A percentile compares a stretch with the other conserved stretches of the same genome.
phyloP scores from a whole-genome alignment of 2,113 vertebrate species.

The Podilymbus podiceps region DNA sequence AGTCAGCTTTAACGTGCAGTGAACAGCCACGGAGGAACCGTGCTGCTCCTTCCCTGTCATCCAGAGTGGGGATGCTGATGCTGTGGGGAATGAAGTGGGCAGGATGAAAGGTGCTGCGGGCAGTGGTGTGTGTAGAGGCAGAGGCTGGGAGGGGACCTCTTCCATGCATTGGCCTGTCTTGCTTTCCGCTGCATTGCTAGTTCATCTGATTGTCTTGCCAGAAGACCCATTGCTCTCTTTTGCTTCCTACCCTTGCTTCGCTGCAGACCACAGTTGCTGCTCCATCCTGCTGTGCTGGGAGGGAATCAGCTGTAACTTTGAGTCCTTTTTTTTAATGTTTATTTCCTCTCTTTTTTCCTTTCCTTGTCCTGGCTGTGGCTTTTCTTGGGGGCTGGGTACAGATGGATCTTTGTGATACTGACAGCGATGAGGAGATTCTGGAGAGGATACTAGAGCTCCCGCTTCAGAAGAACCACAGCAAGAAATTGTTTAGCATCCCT shows the following conservation, averaged over 20 bases:
- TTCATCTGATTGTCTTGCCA: slow-evolving; percentile 7
- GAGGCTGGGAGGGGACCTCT: slow-evolving; percentile 6
- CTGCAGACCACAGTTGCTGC: not conserved
- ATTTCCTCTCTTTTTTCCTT: slow-evolving; percentile 60
- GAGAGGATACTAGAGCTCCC: slow-evolving; percentile 90
- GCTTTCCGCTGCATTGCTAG: not conserved
- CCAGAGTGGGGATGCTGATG: not conserved
- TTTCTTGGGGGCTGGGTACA: slow-evolving; percentile 69
- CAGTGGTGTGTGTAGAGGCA: not conserved
- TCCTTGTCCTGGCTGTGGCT: slow-evolving; percentile 50
- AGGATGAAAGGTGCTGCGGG: not conserved
- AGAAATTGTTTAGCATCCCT: slow-evolving; percentile 91
- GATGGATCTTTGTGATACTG: slow-evolving; percentile 80
- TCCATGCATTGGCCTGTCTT: slow-evolving; percentile 1
- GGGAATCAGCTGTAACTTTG: slow-evolving; percentile 18
- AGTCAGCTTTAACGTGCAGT: fast-evolving
- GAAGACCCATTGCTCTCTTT: slow-evolving; percentile 17
- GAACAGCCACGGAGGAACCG: not conserved
- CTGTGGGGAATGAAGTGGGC: not conserved
- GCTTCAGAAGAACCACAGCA: slow-evolving; percentile 78
- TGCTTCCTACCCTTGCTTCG: slow-evolving; percentile 1
- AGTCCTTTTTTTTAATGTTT: slow-evolving; percentile 38
- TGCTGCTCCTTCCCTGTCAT: not conserved
- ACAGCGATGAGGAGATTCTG: slow-evolving; percentile 93
- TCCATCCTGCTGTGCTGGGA: slow-evolving; percentile 52